phyloP scores from a whole-genome alignment of 2,888 invertebrate genomes.

The Phortica okadai region DNA sequence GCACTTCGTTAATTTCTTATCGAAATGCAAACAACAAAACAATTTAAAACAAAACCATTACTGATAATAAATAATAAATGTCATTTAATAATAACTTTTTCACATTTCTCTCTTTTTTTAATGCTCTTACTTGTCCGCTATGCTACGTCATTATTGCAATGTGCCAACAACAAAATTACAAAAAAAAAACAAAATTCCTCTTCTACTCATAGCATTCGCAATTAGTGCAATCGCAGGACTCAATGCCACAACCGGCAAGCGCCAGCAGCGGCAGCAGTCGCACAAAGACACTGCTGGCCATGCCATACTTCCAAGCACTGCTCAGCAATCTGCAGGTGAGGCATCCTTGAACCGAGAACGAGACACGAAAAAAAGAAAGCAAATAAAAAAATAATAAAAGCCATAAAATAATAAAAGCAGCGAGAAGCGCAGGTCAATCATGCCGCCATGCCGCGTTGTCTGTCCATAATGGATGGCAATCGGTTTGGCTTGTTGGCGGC shows the following conservation, averaged over 20 bases:
- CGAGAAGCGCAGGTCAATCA: no score
- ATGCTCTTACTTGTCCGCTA: slow-evolving; percentile 26
- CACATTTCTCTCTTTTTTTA: slow-evolving; percentile 38
- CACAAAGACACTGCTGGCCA: slow-evolving; percentile 73
- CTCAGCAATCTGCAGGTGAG: slow-evolving; percentile 86
- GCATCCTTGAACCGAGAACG: slow-evolving; percentile 45
- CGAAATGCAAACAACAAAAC: slow-evolving; percentile 19
- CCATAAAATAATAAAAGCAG: slow-evolving; percentile 16
- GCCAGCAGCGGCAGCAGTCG: slow-evolving; percentile 76
- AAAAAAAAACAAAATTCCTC: not conserved
- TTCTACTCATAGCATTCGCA: slow-evolving; percentile 66
- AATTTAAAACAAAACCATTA: slow-evolving; percentile 23
- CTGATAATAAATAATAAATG: slow-evolving; percentile 45
- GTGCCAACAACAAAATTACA: not conserved
- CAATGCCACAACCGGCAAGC: slow-evolving; percentile 73
- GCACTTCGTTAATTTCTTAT: slow-evolving; percentile 10
- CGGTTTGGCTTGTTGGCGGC: slow-evolving; percentile 31
- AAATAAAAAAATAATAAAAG: not conserved
- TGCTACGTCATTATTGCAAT: not conserved
- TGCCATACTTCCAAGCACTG: slow-evolving; percentile 84
- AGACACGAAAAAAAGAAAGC: not conserved
- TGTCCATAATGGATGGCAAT: no score
- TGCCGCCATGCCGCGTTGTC: no score
- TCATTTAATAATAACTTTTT: slow-evolving; percentile 54
- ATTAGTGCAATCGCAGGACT: slow-evolving; percentile 74